Evolutionary conservation across 2,888 invertebrate genomes (phyloP), one percentile per base, ranked within the genome.

Genomic region (Timema podura): DNA sequence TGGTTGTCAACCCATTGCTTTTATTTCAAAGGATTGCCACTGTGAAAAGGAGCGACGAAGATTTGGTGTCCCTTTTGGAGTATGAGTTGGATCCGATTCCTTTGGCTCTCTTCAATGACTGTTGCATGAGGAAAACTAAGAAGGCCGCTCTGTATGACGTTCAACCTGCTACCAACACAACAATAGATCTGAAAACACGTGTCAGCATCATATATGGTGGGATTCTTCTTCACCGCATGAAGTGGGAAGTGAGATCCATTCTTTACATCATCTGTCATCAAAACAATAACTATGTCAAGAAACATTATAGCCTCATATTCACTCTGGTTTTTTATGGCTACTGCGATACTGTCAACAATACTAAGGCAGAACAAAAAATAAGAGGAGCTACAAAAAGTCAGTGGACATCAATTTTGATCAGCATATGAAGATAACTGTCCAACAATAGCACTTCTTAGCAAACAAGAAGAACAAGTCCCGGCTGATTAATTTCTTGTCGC

Each of bases 101-200:
- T 11, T n/a, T 51, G 11, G 51, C 51, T 51, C 2, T 51, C n/a
- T 51, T 51, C 51, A 51, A 51, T 13, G 51, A 51, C 11, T 1
- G 51, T n/a, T 51, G 51, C 51, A 51, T 51, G n/a, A 51, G n/a
- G n/a, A 51, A 51, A 51, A 51, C 51, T 51, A 51, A 51, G 11
- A 51, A 51, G 3, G 3, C n/a, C 51, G 11, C 51, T 51, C 51
- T 51, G 2, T 51, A 51, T 51, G n/a, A 51, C n/a, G 3, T 51
- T 51, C 11, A 2, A n/a, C 51, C 51, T 51, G 51, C 3, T 3
- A 51, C 11, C 3, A 3, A 51, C 51, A 51, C 11, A 11, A 51
- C 2, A 1, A 51, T 51, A 11, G n/a, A 51, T 51, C 2, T 51
- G 51, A 51, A 51, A 51, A n/a, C 11, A 3, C 2, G 11, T 51